Conservation (phyloP, 2,113 vertebrate species). For the Maccullochella peelii region DNA sequence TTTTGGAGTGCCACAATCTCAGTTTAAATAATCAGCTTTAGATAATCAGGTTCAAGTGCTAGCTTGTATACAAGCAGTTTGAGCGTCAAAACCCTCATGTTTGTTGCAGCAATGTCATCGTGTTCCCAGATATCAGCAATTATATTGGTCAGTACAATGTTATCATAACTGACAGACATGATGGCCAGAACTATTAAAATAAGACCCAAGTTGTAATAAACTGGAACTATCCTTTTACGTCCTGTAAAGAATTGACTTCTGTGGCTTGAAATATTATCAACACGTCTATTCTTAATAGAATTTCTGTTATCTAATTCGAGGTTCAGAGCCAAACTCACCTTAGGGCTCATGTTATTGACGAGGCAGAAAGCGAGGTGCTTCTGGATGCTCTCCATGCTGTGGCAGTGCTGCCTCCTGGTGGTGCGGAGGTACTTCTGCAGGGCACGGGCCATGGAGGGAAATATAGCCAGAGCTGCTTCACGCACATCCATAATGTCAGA, state of each 20-base stretch:
- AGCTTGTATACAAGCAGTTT: not conserved
- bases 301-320: not conserved
- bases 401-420: constrained; percentile 95
- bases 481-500: constrained; percentile 96
- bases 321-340: constrained; percentile 81
- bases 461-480: constrained; percentile 95
- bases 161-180: not conserved
- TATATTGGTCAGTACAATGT: not conserved
- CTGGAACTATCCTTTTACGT: not conserved
- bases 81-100: not conserved
- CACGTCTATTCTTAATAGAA: not conserved
- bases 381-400: constrained; percentile 99
- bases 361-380: constrained; percentile 96
- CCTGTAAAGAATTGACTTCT: not conserved
- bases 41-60: not conserved
- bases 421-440: constrained; percentile 97
- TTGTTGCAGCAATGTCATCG: not conserved
- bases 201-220: not conserved
- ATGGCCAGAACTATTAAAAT: not conserved
- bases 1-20: not conserved
- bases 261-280: not conserved
- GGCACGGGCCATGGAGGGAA: constrained; percentile 95
- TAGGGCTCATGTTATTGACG: constrained; percentile 95
- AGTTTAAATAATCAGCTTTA: not conserved
- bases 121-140: not conserved